These are phyloP conservation scores for Mandrillus leucophaeus DNA, from an alignment of 2,113 vertebrate genomes.

Conservation along the genomic window DNA sequence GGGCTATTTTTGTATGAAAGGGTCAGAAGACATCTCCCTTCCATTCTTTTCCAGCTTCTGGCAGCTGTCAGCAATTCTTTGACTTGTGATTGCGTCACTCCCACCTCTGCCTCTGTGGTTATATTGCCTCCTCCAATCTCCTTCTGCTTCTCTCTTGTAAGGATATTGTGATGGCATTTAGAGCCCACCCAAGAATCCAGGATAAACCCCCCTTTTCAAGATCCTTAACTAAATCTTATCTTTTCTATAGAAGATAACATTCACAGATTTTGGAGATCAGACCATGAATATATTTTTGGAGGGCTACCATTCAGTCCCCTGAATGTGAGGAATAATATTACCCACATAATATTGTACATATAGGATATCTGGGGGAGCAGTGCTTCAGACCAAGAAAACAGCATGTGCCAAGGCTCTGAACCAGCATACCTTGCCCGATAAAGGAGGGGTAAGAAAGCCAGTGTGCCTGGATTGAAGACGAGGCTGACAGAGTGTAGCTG, in stretches of 20 bases:
- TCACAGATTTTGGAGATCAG: not conserved
- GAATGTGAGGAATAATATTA: not conserved
- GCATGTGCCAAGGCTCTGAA: not conserved
- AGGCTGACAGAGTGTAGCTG: not conserved
- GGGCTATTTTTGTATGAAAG: not conserved
- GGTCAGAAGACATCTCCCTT: not conserved
- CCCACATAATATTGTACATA: not conserved
- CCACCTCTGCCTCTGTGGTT: too few species aligned
- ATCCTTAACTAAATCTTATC: not conserved
- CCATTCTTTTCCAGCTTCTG: not conserved
- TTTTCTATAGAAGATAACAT: not conserved
- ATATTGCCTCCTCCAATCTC: too few species aligned
- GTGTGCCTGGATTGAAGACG: not conserved
- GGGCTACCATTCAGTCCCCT: accelerated
- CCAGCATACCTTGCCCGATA: not conserved
- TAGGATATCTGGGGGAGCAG: not conserved
- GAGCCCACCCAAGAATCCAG: not conserved
- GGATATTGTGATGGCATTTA: not conserved
- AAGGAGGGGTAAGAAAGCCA: not conserved
- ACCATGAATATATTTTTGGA: not conserved
- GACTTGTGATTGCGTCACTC: too few species aligned
- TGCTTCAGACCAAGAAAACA: not conserved
- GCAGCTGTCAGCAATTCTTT: not conserved
- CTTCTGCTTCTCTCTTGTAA: not conserved
- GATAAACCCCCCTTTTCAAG: not conserved